Percentiles rank a stretch among this genome's conserved stretches.
These are phyloP conservation scores for Drusus annulatus DNA, from an alignment of 1,140 invertebrate genomes.

Conservation along the genomic window DNA sequence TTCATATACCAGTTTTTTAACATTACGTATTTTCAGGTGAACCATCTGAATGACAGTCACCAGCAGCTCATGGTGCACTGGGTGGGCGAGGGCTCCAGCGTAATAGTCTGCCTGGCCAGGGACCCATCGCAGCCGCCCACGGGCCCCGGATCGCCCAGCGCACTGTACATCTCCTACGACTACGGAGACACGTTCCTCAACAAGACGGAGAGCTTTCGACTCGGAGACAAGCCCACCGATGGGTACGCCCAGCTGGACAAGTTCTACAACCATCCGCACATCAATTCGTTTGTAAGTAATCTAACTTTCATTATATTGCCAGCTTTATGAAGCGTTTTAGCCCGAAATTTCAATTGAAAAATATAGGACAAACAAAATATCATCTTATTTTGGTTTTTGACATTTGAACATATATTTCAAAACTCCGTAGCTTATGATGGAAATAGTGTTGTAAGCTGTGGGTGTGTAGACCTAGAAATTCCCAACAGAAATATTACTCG, in stretches of 20 bases:
- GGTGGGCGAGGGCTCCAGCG: conserved; percentile 88
- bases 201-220: conserved; percentile 78
- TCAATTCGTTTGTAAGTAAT: conserved; percentile 52
- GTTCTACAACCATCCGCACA: conserved; percentile 86
- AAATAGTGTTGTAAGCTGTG: too few relatives aligned
- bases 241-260: conserved; percentile 82
- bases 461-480: too few relatives aligned
- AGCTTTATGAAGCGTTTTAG: too few relatives aligned
- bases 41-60: conserved; percentile 85
- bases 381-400: too few relatives aligned
- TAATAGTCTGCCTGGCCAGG: conserved; percentile 88
- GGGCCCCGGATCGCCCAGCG: conserved; percentile 72
- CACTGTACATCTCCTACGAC: conserved; percentile 88
- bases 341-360: too few relatives aligned
- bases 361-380: too few relatives aligned
- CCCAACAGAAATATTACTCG: too few relatives aligned
- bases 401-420: too few relatives aligned
- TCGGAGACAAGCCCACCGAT: conserved; percentile 69
- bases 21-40: conserved; percentile 69
- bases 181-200: conserved; percentile 87
- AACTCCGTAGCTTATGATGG: too few relatives aligned
- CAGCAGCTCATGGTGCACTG: conserved; percentile 92
- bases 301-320: not conserved
- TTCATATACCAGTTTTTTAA: not conserved
- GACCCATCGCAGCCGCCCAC: conserved; percentile 73